These are phyloP conservation scores for Crioceris asparagi DNA, from an alignment of 2,888 invertebrate genomes.

Conservation along the genomic window DNA sequence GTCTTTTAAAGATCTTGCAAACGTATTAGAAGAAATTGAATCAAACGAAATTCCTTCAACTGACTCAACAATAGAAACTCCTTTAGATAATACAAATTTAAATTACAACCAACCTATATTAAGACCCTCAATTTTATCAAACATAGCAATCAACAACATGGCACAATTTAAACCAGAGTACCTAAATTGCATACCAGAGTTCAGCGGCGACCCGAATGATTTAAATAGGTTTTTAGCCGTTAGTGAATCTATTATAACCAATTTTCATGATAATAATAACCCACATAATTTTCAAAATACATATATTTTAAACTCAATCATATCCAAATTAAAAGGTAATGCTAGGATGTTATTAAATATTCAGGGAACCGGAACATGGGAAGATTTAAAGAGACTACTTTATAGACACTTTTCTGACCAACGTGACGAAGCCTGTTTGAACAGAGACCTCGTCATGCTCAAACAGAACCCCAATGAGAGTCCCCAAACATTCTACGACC, in stretches of 20 bases:
- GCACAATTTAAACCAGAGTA: constrained; percentile 9
- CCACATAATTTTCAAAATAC: constrained; percentile 11
- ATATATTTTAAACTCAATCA: constrained; percentile 10
- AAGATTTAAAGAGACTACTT: constrained; percentile 5
- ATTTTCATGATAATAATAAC: constrained; percentile 8
- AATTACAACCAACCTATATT: too few species aligned
- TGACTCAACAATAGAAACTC: too few species aligned
- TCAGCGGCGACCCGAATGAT: constrained; percentile 8
- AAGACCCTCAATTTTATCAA: not conserved
- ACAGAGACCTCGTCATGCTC: constrained; percentile 14
- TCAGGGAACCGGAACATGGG: constrained; percentile 7
- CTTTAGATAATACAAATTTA: too few species aligned
- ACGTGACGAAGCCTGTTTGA: constrained; percentile 15
- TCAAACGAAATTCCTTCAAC: too few species aligned
- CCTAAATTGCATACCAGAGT: constrained; percentile 7
- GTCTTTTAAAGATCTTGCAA: too few species aligned
- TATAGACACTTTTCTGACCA: constrained; percentile 13
- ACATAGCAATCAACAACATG: not conserved
- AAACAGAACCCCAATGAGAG: constrained; percentile 12
- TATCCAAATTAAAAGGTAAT: constrained; percentile 9
- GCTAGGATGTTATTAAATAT: constrained; percentile 10
- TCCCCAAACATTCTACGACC: constrained; percentile 15
- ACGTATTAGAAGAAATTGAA: too few species aligned
- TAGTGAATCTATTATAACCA: constrained; percentile 4
- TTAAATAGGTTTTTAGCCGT: constrained; percentile 1